Evolutionary conservation across 2,888 invertebrate species (phyloP), one percentile per base, ranked within the genome.

Genomic region (Lamproptera curius): DNA sequence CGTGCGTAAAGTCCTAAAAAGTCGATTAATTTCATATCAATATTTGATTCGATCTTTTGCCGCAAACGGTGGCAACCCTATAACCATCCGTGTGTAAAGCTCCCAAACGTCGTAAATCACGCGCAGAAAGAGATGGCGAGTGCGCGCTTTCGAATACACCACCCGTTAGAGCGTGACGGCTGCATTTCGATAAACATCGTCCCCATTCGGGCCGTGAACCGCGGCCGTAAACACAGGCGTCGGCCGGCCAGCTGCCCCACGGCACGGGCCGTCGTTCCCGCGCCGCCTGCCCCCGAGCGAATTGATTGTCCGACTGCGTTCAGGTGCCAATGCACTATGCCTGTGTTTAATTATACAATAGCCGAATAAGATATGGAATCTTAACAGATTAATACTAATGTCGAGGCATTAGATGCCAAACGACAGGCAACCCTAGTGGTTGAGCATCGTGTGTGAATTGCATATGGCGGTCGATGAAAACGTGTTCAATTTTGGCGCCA

Each of bases 91-190:
- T 76, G 70, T 73, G 74, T 74, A 71, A 74, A 73, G 65, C 69
- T 73, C 65, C 64, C n/a, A 68, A 61, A 62, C 56, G 66, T 69
- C 67, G 73, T 81, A 80, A 82, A 82, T 84, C 82, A 80, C 67
- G 52, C 55, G 50, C 46, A 57, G 72, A 82, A 49, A 62, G 70
- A 61, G 80, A 75, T 52, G 53, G 62, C 36, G 39, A 20, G 4
- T 10, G 6, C 8, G n/a, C 13, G 1, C 26, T 3, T 13, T 5
- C 2, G 3, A 8, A 11, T n/a, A 17, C 8, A 5, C 11, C 17
- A 11, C 1, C 3, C 6, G 46, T 6, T 11, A 34, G 57, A 59
- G 23, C 38, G 61, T 46, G 64, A 58, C 45, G 39, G 49, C 42
- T 15, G 38, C 34, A 58, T 26, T 35, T 49, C 57, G 58, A 53